Percentiles rank a stretch among this genome's conserved stretches.
These are phyloP conservation scores for Pilophorus perplexus DNA, from an alignment of 2,888 invertebrate genomes.

Conservation along the genomic window DNA sequence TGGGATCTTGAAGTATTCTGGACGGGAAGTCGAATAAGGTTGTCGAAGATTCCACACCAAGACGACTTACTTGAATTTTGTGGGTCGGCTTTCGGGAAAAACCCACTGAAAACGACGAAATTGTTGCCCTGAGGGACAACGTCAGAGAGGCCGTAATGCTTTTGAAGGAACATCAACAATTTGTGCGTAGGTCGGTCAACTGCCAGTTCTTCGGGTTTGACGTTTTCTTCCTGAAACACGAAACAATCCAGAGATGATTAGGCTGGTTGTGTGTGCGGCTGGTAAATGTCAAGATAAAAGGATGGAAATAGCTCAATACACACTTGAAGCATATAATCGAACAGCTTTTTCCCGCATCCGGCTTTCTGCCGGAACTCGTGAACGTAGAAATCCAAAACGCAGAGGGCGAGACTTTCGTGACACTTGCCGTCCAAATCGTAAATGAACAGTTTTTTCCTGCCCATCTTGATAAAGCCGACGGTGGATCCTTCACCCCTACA, in stretches of 20 bases:
- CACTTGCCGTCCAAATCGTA: conserved; percentile 68
- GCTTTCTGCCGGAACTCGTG: conserved; percentile 77
- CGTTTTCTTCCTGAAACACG: conserved; percentile 63
- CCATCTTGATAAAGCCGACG: conserved; percentile 87
- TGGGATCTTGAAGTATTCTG: too few species aligned
- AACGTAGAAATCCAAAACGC: conserved; percentile 91
- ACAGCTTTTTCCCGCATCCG: conserved; percentile 80
- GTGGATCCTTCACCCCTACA: conserved; percentile 66
- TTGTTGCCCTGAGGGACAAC: conserved; percentile 82
- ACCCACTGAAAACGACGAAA: conserved; percentile 80
- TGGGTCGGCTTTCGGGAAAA: conserved; percentile 58
- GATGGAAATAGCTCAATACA: conserved; percentile 49
- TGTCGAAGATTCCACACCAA: not conserved
- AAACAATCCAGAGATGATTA: not conserved
- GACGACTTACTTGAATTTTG: not conserved
- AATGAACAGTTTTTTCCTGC: conserved; percentile 84
- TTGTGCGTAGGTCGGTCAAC: conserved; percentile 91
- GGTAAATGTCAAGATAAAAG: not conserved
- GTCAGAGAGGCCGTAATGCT: conserved; percentile 70
- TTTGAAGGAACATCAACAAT: conserved; percentile 77
- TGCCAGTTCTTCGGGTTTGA: conserved; percentile 71
- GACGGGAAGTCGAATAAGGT: not conserved
- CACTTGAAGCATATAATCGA: conserved; percentile 84
- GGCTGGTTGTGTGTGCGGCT: not conserved
- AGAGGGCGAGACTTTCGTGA: conserved; percentile 77